Base-by-base conservation (phyloP, 2,888 invertebrate species). In the Neelides folsomi region DNA sequence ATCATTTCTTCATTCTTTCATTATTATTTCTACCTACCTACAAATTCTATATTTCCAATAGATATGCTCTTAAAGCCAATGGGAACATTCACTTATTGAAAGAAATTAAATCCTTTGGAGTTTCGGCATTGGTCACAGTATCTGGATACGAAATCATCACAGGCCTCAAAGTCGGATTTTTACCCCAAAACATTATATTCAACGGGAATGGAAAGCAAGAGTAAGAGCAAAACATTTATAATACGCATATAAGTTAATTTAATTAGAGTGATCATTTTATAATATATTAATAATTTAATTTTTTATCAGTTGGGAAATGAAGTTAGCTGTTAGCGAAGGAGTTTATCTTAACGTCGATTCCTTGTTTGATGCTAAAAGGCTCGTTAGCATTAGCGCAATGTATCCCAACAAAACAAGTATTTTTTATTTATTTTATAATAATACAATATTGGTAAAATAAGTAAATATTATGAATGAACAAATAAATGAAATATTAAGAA, bases 131-230 rank as follows among this genome's bases (percentile, higher is more conserved):
- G 20, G 54, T 65, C 38, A 66, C 65, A 1, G 72, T 71, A 8
- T 71, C 70, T 45, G 71, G 71, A 1, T 65, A 66, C 43, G 72
- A 72, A 58, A 58, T 71, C n/a, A 54, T 65, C 18, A 50, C 69
- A 34, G 71, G 69, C 10, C 47, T 71, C 10, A 55, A 66, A 35
- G 62, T 65, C n/a, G 71, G 71, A 18, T 70, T 70, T 55, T 41
- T 56, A 13, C 66, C 69, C 0, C 54, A 57, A 16, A 54, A 61
- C 2, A 66, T 71, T 19, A 60, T 72, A 34, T 65, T 70, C 34
- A 72, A 71, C 60, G 72, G 72, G 6, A 71, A 70, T 59, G 71
- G 72, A 4, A 72, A 72, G 54, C 66, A 65, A 20, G 52, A 52
- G 66, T 64, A 53, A 60, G 35, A 20, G 41, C 18, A 36, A 19